phyloP scores from a whole-genome alignment of 2,113 vertebrate genomes.

The Microcebus murinus region DNA sequence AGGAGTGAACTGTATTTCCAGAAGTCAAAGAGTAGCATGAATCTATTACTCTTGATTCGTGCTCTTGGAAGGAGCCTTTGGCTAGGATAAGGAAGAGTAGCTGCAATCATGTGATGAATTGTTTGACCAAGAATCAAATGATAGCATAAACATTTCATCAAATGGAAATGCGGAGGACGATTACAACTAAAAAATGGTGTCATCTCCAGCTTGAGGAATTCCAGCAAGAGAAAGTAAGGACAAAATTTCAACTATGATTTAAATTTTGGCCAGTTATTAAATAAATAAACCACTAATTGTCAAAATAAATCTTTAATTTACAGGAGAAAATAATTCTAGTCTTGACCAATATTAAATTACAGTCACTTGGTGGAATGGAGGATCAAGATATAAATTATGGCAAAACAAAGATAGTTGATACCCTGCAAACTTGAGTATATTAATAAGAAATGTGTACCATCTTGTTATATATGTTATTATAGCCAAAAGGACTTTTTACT shows the following conservation, averaged over 20 bases:
- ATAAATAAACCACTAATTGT: background rate
- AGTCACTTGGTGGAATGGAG: background rate
- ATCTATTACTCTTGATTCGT: background rate
- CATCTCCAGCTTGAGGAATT: background rate
- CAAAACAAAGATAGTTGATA: background rate
- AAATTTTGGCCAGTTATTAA: background rate
- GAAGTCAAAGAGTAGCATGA: background rate
- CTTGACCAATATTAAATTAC: background rate
- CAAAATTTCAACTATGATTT: background rate
- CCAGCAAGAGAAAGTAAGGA: background rate
- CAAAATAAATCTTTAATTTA: background rate
- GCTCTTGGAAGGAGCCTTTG: background rate
- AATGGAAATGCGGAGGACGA: background rate
- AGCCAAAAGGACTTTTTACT: background rate
- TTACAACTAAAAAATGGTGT: background rate
- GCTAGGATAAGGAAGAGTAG: background rate
- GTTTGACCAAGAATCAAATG: background rate
- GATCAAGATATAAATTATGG: background rate
- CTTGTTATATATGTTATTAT: background rate
- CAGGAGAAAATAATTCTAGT: background rate
- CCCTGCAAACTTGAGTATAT: background rate
- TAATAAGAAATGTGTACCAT: background rate
- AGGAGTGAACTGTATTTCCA: background rate
- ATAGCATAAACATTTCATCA: background rate
- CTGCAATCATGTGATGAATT: background rate